Evolutionary conservation across 1,140 invertebrate species (phyloP), one percentile per base, ranked within the genome.

Genomic region (Nilaparvata lugens): DNA sequence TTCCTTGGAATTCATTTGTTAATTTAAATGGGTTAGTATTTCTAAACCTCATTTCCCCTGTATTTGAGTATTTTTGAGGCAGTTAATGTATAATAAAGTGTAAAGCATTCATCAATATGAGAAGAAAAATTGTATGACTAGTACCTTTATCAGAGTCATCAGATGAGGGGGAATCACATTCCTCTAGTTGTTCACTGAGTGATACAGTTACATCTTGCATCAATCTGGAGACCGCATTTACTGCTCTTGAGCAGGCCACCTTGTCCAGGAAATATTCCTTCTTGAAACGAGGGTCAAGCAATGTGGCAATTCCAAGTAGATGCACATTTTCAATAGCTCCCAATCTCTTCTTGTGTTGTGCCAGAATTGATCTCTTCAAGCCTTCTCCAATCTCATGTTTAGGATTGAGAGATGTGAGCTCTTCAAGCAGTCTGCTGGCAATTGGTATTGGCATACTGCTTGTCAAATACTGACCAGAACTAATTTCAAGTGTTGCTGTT

Each of bases 261-360:
- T 40, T 28, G 18, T 38, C 38, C 23, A 58, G 19, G 28, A 48
- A 70, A 52, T 72, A 66, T 45, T 70, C 65, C 58, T 66, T 66
- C 65, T 72, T 72, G 52, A 72, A 73, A 38, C 70, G 65, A 62
- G 72, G 69, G 56, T 73, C 72, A 56, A 73, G 67, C 64, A 73
- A 68, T 21, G 68, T 73, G 24, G 70, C 69, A 59, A 62, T 61
- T 45, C 67, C 52, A 40, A 70, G 62, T 64, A 66, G 52, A 59
- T 55, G 38, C 65, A 66, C 25, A 64, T 42, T 45, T 58, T 72
- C 69, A 61, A 70, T 52, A 31, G 48, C 38, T 25, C 58, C 31
- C 31, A 60, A 53, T 53, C 51, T 25, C 42, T 40, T 53, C 48
- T 52, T 51, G 40, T 31, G 35, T 43, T 52, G 31, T 52, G 13